A percentile compares a stretch with the other conserved stretches of the same genome.
phyloP scores from a whole-genome alignment of 2,797 vertebrate genomes.

The Peromyscus nudipes region DNA sequence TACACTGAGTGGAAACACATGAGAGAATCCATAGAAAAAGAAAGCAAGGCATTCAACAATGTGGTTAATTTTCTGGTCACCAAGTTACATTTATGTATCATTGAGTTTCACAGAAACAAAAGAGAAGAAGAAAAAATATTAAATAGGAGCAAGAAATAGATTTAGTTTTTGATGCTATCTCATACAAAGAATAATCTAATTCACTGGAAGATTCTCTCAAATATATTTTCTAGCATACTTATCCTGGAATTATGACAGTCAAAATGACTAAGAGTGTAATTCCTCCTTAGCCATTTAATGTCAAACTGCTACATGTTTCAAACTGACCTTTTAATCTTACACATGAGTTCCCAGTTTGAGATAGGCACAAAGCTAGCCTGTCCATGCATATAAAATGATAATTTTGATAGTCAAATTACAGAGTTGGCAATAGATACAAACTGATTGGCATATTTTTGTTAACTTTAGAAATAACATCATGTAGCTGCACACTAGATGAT shows the following conservation, averaged over 20 bases:
- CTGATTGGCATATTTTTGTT: constrained; percentile 16
- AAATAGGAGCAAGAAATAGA: not conserved
- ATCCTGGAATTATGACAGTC: constrained; percentile 47
- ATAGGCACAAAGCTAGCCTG: constrained; percentile 52
- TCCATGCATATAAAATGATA: constrained; percentile 7
- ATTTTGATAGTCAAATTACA: constrained; percentile 50
- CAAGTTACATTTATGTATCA: not conserved
- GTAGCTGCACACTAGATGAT: constrained; percentile 36
- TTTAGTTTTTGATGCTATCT: constrained; percentile 33
- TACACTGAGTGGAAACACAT: not conserved
- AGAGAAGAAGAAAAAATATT: not conserved
- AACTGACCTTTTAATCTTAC: constrained; percentile 72
- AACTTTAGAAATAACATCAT: constrained; percentile 21
- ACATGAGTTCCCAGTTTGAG: constrained; percentile 66
- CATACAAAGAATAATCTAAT: constrained; percentile 38
- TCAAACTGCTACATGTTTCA: constrained; percentile 68
- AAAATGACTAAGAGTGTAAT: constrained; percentile 50
- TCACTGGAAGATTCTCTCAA: constrained; percentile 34
- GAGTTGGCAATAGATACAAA: constrained; percentile 16
- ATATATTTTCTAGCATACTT: constrained; percentile 60
- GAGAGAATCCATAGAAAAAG: constrained; percentile 45
- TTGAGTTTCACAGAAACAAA: constrained; percentile 31
- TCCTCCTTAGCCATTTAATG: constrained; percentile 29
- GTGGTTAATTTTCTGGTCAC: constrained; percentile 57
- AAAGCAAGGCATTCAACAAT: not conserved